Evolutionary conservation across 2,797 vertebrate species (phyloP).

Genomic region (Ctenosaura bakeri): DNA sequence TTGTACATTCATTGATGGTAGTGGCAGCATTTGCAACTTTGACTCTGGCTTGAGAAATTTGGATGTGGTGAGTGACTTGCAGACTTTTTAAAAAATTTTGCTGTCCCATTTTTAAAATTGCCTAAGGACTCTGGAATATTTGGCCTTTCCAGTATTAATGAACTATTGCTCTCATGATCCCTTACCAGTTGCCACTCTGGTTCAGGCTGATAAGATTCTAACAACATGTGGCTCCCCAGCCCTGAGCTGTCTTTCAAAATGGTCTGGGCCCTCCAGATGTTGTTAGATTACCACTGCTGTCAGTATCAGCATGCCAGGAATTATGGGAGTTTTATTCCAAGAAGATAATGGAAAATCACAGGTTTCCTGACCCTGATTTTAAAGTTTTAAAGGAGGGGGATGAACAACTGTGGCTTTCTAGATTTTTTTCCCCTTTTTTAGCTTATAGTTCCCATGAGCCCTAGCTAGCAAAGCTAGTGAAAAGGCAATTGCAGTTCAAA

Average conservation of each 20-base stretch:
- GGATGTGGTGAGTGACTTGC: not conserved
- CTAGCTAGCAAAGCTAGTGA: too few species aligned
- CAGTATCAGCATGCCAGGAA: not conserved
- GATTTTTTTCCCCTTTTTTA: too few species aligned
- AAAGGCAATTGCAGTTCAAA: too few species aligned
- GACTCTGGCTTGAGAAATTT: not conserved
- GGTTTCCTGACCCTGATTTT: not conserved
- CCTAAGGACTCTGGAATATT: too few species aligned
- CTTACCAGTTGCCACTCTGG: not conserved
- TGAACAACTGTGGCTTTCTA: too few species aligned
- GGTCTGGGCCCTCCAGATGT: not conserved
- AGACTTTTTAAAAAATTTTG: not conserved
- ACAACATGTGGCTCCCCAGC: not conserved
- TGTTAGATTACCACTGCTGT: not conserved
- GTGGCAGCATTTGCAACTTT: not conserved
- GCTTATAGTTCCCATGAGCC: too few species aligned
- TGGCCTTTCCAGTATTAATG: too few species aligned
- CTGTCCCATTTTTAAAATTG: not conserved
- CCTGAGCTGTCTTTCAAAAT: not conserved
- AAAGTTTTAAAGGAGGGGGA: not conserved
- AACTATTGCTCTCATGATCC: not conserved
- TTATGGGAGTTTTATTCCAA: not conserved
- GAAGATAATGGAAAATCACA: not conserved
- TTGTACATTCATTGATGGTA: not conserved
- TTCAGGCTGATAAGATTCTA: not conserved